Evolutionary conservation across 2,113 vertebrate genomes (phyloP).

Genomic region (Charina bottae): DNA sequence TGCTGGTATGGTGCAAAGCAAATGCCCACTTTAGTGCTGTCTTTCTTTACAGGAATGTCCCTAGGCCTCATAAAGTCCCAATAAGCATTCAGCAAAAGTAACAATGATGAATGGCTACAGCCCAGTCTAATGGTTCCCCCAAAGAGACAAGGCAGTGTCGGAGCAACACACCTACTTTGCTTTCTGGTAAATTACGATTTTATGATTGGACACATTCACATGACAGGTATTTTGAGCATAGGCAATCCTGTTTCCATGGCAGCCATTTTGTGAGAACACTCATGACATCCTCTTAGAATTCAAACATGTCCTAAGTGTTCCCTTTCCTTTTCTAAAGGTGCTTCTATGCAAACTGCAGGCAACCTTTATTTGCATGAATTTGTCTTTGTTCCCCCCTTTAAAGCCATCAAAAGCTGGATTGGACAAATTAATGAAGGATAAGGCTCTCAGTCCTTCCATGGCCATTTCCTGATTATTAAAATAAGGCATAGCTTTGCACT

Average conservation of each 20-base stretch:
- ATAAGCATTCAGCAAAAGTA: neutral
- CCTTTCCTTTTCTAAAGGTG: neutral
- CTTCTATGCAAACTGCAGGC: neutral
- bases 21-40: neutral
- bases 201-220: neutral
- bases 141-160: neutral
- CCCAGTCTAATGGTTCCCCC: neutral
- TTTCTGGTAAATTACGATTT: neutral
- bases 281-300: neutral
- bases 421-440: neutral
- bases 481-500: neutral
- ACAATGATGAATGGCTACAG: neutral
- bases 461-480: neutral
- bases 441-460: neutral
- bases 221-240: neutral
- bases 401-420: neutral
- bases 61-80: neutral
- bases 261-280: neutral
- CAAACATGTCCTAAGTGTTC: neutral
- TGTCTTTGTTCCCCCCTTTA: neutral
- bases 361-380: neutral
- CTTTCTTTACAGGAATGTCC: neutral
- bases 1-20: neutral
- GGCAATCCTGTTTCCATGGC: neutral
- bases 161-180: neutral